These are phyloP conservation scores for Drosophila macrospina DNA, from an alignment of 2,888 invertebrate genomes.

Conservation along the genomic window DNA sequence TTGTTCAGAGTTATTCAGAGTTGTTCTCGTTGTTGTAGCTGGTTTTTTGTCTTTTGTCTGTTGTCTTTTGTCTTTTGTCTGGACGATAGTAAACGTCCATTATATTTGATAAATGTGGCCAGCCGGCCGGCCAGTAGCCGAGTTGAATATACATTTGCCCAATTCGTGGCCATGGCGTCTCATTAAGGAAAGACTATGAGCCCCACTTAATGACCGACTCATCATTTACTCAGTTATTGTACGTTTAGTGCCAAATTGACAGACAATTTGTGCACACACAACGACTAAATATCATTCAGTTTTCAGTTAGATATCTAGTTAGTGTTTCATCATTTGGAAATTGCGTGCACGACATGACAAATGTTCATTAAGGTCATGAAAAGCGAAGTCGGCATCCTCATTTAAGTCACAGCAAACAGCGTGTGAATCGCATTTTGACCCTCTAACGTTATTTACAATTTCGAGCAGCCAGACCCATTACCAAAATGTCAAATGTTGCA, in stretches of 20 bases:
- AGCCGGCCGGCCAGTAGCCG: constrained; percentile 15
- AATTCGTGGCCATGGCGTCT: constrained; percentile 34
- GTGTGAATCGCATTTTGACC: constrained; percentile 38
- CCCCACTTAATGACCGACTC: constrained; percentile 59
- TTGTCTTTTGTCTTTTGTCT: constrained; percentile 14
- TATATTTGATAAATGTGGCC: constrained; percentile 73
- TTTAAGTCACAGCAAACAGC: constrained; percentile 44
- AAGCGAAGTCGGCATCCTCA: constrained; percentile 7
- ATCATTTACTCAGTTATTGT: constrained; percentile 74
- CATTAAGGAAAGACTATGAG: constrained; percentile 54
- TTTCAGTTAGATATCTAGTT: constrained; percentile 33
- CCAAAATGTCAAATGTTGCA: constrained; percentile 65
- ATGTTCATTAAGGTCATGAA: constrained; percentile 25
- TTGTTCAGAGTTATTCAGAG: constrained; percentile 56
- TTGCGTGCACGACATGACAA: constrained; percentile 47
- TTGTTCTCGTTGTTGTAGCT: constrained; percentile 21
- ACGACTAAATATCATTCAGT: constrained; percentile 60
- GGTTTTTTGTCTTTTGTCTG: background rate
- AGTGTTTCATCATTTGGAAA: constrained; percentile 42
- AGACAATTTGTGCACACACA: constrained; percentile 57
- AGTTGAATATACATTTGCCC: constrained; percentile 65
- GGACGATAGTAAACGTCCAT: constrained; percentile 73
- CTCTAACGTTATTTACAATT: constrained; percentile 59
- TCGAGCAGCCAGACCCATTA: constrained; percentile 21
- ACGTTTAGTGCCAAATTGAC: constrained; percentile 74